Evolutionary conservation across 1,140 invertebrate species (phyloP), one percentile per base, ranked within the genome.

Genomic region (Vollenhovia emeryi): DNA sequence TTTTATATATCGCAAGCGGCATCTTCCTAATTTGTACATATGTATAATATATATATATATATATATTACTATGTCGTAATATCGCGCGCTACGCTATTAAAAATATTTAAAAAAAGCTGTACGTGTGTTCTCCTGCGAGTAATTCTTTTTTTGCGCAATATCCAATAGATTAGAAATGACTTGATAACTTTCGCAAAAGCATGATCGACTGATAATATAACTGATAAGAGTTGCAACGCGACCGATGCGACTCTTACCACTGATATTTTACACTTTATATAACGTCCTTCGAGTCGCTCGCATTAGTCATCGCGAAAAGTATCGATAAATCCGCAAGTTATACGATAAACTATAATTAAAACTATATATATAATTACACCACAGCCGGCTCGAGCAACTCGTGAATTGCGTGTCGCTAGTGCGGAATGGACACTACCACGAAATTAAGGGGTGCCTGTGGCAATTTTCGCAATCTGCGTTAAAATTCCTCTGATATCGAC

Each of bases 11-110:
- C 43, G 55, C 55, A 27, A 33, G 30, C 50, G 27, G 57, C 73
- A 48, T 13, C 18, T 71, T 43, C 18, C 57, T 79, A 57, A 86
- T 90, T 91, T 87, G 85, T 90, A 91, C 68, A 85, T 59, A n/a
- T n/a, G n/a, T n/a, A n/a, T n/a, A n/a, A n/a, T n/a, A n/a, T n/a
- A n/a, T n/a, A n/a, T n/a, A n/a, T n/a, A n/a, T n/a, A n/a, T n/a
- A n/a, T n/a, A 48, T 43, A 80, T 33, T 71, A 66, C 7, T 68
- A 60, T 84, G 83, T n/a, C 55, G 64, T 43, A 71, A 57, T 82
- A 45, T 69, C 36, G 21, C 24, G 45, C 27, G 33, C 69, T 84
- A 60, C 27, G n/a, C 18, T 84, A 75, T 59, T 40, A 43, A 76
- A 78, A 78, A 50, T 76, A 62, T 84, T 84, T 43, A 60, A 62